These are phyloP conservation scores for Bradynema listronoti DNA, from an alignment of 1,140 invertebrate genomes.

Conservation along the genomic window DNA sequence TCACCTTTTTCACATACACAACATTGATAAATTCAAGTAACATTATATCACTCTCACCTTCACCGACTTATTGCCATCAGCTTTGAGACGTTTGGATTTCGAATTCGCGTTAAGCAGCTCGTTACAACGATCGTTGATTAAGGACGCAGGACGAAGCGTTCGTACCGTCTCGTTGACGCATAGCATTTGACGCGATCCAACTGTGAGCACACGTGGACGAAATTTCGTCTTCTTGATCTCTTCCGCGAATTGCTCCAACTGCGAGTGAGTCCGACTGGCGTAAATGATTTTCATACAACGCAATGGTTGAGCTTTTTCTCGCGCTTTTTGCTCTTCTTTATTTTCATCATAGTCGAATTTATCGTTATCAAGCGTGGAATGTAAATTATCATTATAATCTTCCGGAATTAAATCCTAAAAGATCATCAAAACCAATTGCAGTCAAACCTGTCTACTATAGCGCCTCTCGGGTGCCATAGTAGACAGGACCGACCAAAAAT, in stretches of 20 bases:
- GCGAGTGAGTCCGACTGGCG: conserved; percentile 30
- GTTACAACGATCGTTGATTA: conserved; percentile 89
- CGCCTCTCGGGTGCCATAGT: too few relatives aligned
- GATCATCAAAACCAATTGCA: too few relatives aligned
- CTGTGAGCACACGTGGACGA: conserved; percentile 20
- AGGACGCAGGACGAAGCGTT: conserved; percentile 68
- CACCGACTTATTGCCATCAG: conserved; percentile 66
- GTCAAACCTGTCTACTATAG: too few relatives aligned
- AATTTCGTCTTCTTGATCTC: conserved; percentile 25
- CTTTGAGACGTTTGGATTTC: conserved; percentile 67
- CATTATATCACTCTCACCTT: conserved; percentile 64
- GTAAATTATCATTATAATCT: conserved; percentile 4
- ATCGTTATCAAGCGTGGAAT: neutral
- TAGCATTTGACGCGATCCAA: conserved; percentile 18
- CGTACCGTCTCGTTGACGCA: conserved; percentile 69
- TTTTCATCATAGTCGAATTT: neutral
- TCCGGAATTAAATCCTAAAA: conserved; percentile 25
- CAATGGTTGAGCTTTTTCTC: conserved; percentile 11
- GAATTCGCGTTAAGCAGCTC: conserved; percentile 79
- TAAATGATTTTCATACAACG: conserved; percentile 25
- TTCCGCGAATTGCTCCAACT: conserved; percentile 26
- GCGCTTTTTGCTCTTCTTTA: neutral
- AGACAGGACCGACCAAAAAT: too few relatives aligned
- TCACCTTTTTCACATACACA: too few relatives aligned
- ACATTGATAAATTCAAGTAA: too few relatives aligned